These are phyloP conservation scores for Hydrophis major DNA, from an alignment of 2,797 vertebrate genomes.

Conservation along the genomic window DNA sequence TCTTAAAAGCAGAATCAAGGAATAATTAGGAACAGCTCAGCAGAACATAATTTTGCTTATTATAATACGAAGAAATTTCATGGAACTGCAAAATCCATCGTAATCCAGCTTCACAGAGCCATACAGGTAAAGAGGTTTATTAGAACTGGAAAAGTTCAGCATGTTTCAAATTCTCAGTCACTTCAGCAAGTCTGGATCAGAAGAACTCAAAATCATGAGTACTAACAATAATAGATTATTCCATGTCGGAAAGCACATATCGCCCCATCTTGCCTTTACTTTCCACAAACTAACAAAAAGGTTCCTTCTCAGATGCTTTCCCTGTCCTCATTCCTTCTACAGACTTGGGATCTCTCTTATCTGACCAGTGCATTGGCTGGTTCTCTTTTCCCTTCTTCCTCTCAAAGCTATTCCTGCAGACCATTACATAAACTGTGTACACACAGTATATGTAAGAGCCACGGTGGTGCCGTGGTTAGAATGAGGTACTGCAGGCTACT, in stretches of 20 bases:
- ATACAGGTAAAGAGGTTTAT: constrained; percentile 51
- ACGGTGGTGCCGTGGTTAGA: no score
- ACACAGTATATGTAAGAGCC: not conserved
- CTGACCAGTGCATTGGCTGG: not conserved
- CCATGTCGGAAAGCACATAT: not conserved
- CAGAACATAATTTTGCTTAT: constrained; percentile 2
- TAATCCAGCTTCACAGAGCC: constrained; percentile 28
- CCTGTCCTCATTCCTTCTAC: not conserved
- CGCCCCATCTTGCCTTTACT: not conserved
- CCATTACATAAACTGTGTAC: not conserved
- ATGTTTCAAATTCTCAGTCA: not conserved
- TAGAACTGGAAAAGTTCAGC: not conserved
- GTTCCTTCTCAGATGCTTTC: not conserved
- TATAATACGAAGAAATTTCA: constrained; percentile 4
- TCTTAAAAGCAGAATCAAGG: constrained; percentile 39
- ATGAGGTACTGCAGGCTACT: no score
- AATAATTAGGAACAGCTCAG: constrained; percentile 9
- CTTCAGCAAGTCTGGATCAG: not conserved
- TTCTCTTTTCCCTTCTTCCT: not conserved
- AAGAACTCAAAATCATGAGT: not conserved
- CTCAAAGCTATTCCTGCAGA: not conserved
- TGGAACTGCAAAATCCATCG: not conserved
- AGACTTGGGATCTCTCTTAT: not conserved
- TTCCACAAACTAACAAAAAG: not conserved
- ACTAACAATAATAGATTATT: not conserved